These are phyloP conservation scores for Cinclus cinclus DNA, from an alignment of 2,113 vertebrate species.

Conservation along the genomic window DNA sequence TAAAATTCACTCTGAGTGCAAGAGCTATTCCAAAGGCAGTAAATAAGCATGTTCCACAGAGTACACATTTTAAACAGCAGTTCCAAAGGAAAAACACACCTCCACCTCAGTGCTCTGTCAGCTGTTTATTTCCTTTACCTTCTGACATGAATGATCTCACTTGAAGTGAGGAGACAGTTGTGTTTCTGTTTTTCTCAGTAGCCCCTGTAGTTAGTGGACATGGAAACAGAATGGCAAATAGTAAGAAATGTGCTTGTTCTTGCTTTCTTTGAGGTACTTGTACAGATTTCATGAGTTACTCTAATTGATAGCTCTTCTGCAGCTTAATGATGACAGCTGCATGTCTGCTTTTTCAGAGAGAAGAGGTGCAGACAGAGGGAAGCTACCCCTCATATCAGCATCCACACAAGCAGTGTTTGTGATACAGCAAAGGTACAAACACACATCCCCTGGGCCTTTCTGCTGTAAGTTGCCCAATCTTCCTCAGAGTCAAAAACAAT, in stretches of 20 bases:
- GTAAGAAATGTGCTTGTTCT: background rate
- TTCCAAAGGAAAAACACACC: slow-evolving; percentile 8
- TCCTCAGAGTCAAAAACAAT: background rate
- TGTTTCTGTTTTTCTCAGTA: background rate
- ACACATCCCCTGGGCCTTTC: background rate
- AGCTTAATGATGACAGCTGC: background rate
- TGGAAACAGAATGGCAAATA: background rate
- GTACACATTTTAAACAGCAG: background rate
- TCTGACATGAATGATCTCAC: background rate
- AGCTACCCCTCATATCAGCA: rapidly evolving
- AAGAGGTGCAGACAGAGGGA: background rate
- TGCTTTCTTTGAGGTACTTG: background rate
- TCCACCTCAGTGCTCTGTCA: slow-evolving; percentile 11
- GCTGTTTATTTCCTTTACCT: slow-evolving; percentile 22
- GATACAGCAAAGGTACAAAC: background rate
- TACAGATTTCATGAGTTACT: background rate
- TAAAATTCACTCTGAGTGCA: background rate
- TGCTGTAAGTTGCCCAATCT: background rate
- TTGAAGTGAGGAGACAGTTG: slow-evolving; percentile 1
- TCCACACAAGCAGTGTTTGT: background rate
- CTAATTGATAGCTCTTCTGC: slow-evolving; percentile 12
- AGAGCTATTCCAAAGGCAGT: background rate
- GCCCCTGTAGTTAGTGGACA: background rate
- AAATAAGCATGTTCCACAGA: background rate
- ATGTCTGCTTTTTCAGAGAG: background rate